Evolutionary conservation across 2,888 invertebrate genomes (phyloP), one percentile per base, ranked within the genome.

Genomic region (Apantesis nais): DNA sequence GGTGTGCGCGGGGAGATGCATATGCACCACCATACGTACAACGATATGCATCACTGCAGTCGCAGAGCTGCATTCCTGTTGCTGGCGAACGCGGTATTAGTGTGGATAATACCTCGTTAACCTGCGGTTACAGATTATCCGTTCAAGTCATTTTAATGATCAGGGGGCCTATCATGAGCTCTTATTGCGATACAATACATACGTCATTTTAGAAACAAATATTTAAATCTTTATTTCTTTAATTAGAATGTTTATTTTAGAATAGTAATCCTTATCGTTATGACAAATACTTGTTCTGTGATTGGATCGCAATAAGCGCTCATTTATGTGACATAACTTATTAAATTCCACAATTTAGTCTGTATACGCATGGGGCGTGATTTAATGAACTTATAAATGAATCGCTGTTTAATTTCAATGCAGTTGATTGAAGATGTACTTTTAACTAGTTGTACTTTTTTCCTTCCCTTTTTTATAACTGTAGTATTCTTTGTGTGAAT

Each of bases 31-130:
- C 89, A 89, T 89, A 90, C 90, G 84, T 89, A 92, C 90, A 89
- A 89, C 92, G 94, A 93, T 93, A 92, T 93, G 92, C 93, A 93
- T 93, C 93, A 92, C 91, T 89, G 92, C 93, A 92, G 92, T 92
- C 92, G 92, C 90, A 83, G 91, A 89, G 91, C 94, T 89, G 92
- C 94, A 94, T 94, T 94, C 94, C 93, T 88, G 84, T 81, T 86
- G 86, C 86, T 85, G 87, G 86, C 86, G 83, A 86, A 86, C 87
- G 85, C 37, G 72, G 68, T 77, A 73, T 67, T 83, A 79, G 34
- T 74, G 78, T 89, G 92, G 94, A 93, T 85, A 86, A 73, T 78
- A 70, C 83, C 58, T 66, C 62, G 67, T 73, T 66, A 66, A 67
- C 29, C 37, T 41, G 31, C 61, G 29, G 29, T 66, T 66, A n/a